Evolutionary conservation across 2,797 vertebrate genomes (phyloP).

Genomic region (Agapornis canus): DNA sequence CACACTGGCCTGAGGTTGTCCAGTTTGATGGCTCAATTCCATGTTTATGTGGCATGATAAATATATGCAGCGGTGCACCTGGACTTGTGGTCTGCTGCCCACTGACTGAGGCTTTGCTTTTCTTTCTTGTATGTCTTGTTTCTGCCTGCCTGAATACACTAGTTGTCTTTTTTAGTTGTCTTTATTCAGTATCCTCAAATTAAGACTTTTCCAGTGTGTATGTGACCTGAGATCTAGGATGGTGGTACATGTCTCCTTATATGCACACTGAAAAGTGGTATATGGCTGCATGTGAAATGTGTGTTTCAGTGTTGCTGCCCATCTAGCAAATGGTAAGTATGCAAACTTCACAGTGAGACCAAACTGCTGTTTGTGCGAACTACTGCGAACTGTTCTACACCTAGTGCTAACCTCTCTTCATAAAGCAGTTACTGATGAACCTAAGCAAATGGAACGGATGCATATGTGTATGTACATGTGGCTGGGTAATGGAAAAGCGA

Average conservation of each 20-base stretch:
- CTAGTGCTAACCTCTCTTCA: background rate
- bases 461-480: accelerated
- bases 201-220: background rate
- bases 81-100: background rate
- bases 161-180: background rate
- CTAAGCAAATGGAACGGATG: background rate
- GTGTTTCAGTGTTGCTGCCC: background rate
- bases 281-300: background rate
- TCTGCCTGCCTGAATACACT: background rate
- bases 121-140: background rate
- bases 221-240: background rate
- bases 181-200: background rate
- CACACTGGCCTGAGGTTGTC: background rate
- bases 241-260: background rate
- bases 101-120: background rate
- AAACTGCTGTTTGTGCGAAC: background rate
- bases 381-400: background rate
- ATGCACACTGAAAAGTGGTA: background rate
- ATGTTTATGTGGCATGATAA: background rate
- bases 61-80: background rate
- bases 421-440: background rate
- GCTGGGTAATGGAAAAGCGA: background rate
- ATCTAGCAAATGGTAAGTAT: background rate
- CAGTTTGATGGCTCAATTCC: background rate
- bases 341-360: background rate